Evolutionary conservation across 2,113 vertebrate species (phyloP), one percentile per base, ranked within the genome.

Genomic region (Apeltes quadracus): DNA sequence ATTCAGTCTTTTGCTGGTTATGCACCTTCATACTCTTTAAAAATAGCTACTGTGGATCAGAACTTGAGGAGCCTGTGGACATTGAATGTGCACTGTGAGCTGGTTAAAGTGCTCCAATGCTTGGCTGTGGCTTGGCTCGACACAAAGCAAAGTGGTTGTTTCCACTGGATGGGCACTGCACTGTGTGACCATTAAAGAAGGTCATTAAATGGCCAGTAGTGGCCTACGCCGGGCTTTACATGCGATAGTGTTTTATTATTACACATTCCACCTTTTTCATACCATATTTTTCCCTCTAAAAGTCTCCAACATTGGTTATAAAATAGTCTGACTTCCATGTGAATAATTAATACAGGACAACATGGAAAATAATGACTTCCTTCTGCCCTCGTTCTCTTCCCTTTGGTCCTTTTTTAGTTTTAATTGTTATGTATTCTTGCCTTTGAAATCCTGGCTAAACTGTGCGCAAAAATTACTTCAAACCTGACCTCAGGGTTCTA

Each of bases 361-460:
- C 67, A 79, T 59, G 39, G 27, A 36, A 50, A 76, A 62, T 72
- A 72, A 73, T 5, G 14, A 62, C 55, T 62, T 68, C 48, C 59
- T 64, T 70, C 44, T 87, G 56, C 27, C 73, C 55, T 59, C 56
- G 20, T 66, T 72, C 8, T 72, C 50, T 55, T 61, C 67, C 72
- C 79, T 13, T 11, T 36, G 32, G 14, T 75, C 63, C 12, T 51
- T 63, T 32, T 79, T 84, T 71, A 23, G 39, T 67, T 87, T 86
- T 69, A 74, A 84, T 86, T 82, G 58, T 88, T 88, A 55, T 22
- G 4, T 41, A 78, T 87, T 84, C 56, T 69, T 79, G 59, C 74
- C 32, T 34, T 75, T 75, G 51, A 75, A 85, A 87, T 82, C 18
- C 22, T 39, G 22, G 34, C 61, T 77, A 63, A 91, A 83, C 51